These are phyloP conservation scores for Seira sanloemensis DNA, from an alignment of 2,888 invertebrate genomes.

Conservation along the genomic window DNA sequence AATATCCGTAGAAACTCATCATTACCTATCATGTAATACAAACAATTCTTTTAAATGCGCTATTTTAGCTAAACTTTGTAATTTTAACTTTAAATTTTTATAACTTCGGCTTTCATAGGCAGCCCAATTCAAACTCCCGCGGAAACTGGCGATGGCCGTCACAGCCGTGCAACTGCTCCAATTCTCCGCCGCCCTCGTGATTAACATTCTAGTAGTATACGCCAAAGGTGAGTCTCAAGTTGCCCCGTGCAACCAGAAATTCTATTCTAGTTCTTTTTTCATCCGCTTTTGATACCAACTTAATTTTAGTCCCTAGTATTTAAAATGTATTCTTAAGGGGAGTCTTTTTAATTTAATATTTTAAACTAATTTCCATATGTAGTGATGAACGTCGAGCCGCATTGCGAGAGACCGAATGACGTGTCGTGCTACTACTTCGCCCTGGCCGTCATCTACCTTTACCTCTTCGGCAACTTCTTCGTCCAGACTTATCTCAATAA, in stretches of 20 bases:
- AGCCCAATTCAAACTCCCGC: slow-evolving; percentile 40
- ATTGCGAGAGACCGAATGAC: slow-evolving; percentile 44
- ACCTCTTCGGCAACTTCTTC: slow-evolving; percentile 51
- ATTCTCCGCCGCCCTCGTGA: slow-evolving; percentile 25
- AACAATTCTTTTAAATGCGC: not conserved
- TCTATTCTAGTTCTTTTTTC: no score
- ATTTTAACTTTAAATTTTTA: no score
- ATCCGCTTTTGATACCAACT: no score
- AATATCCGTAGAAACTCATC: no score
- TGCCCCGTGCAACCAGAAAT: no score
- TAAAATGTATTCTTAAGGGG: no score
- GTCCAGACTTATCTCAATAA: slow-evolving; percentile 25
- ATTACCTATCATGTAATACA: not conserved
- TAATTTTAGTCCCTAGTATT: no score
- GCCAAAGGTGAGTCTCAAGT: slow-evolving; percentile 28
- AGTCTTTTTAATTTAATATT: no score
- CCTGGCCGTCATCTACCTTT: slow-evolving; percentile 26
- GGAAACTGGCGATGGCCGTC: slow-evolving; percentile 47
- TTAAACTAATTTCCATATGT: no score
- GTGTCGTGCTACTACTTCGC: slow-evolving; percentile 19
- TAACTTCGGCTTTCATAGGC: no score
- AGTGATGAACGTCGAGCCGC: slow-evolving; percentile 34
- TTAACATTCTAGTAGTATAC: slow-evolving; percentile 37
- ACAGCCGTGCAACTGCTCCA: slow-evolving; percentile 41
- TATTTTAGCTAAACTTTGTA: not conserved